phyloP scores from a whole-genome alignment of 1,140 invertebrate species.

The Macrobrachium rosenbergii region DNA sequence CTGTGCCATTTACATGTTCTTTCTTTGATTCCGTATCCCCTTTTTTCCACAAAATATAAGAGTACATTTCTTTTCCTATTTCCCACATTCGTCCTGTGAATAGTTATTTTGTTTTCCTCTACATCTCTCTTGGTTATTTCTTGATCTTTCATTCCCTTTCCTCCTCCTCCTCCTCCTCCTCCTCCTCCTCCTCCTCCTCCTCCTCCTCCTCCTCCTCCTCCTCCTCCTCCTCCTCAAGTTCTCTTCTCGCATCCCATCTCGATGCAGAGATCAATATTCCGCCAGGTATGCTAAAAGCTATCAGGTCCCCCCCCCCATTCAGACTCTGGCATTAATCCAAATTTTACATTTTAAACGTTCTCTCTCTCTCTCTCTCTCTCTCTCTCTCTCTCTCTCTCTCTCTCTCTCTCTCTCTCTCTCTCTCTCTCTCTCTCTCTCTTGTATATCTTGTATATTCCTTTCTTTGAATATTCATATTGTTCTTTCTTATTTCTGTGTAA shows the following conservation, averaged over 20 bases:
- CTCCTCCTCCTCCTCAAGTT: background rate
- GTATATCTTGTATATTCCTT: too few relatives aligned
- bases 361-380: background rate
- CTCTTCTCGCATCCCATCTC: background rate
- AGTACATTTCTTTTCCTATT: too few relatives aligned
- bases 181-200: background rate
- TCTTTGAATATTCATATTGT: too few relatives aligned
- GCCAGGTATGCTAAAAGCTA: too few relatives aligned
- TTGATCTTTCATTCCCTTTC: background rate
- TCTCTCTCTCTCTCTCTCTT: slow-evolving; percentile 5
- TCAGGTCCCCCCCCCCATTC: too few relatives aligned
- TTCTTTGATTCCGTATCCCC: too few relatives aligned
- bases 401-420: slow-evolving; percentile 2
- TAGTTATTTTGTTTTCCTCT: too few relatives aligned
- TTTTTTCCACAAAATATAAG: too few relatives aligned
- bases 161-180: background rate
- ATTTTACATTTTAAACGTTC: background rate
- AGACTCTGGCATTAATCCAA: background rate
- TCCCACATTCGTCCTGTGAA: too few relatives aligned
- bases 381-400: slow-evolving; percentile 17
- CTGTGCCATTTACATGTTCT: too few relatives aligned
- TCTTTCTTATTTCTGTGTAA: too few relatives aligned
- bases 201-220: background rate
- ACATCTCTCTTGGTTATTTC: background rate
- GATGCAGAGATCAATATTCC: too few relatives aligned